These are phyloP conservation scores for Nycteola revayana DNA, from an alignment of 2,888 invertebrate species.

Conservation along the genomic window DNA sequence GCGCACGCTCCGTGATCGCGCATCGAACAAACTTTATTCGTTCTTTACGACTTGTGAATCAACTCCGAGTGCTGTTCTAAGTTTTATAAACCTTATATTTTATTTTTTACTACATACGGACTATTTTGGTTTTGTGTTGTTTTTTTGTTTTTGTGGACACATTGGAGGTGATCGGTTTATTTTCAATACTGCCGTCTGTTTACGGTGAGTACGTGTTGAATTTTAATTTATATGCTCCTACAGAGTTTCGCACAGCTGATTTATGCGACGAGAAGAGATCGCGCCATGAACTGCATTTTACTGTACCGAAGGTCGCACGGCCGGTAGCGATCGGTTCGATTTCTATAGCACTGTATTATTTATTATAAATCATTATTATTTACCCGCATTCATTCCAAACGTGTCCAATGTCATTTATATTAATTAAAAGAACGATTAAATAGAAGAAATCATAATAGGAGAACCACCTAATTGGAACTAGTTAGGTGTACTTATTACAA, in stretches of 20 bases:
- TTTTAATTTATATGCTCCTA: slow-evolving; percentile 67
- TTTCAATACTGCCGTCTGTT: slow-evolving; percentile 68
- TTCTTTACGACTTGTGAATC: slow-evolving; percentile 53
- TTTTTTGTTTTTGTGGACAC: slow-evolving; percentile 68
- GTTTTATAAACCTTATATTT: slow-evolving; percentile 39
- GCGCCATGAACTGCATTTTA: slow-evolving; percentile 62
- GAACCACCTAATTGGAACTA: too few species aligned
- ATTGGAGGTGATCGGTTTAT: slow-evolving; percentile 73
- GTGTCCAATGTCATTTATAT: too few species aligned
- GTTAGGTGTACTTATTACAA: too few species aligned
- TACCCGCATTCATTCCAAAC: slow-evolving; percentile 22
- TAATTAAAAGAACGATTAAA: too few species aligned
- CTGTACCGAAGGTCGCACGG: slow-evolving; percentile 61
- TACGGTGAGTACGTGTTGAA: slow-evolving; percentile 72
- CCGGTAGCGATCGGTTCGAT: slow-evolving; percentile 49
- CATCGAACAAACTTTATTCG: slow-evolving; percentile 67
- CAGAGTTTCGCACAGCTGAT: slow-evolving; percentile 62
- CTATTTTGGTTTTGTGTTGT: slow-evolving; percentile 72
- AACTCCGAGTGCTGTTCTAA: slow-evolving; percentile 56
- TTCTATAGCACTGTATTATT: slow-evolving; percentile 53
- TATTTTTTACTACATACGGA: slow-evolving; percentile 50
- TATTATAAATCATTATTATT: slow-evolving; percentile 39
- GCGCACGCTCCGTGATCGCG: slow-evolving; percentile 54
- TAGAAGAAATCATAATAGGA: too few species aligned
- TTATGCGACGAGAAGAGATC: slow-evolving; percentile 63